These are phyloP conservation scores for Leptinotarsa tumamoca DNA, from an alignment of 2,888 invertebrate genomes.

Conservation along the genomic window DNA sequence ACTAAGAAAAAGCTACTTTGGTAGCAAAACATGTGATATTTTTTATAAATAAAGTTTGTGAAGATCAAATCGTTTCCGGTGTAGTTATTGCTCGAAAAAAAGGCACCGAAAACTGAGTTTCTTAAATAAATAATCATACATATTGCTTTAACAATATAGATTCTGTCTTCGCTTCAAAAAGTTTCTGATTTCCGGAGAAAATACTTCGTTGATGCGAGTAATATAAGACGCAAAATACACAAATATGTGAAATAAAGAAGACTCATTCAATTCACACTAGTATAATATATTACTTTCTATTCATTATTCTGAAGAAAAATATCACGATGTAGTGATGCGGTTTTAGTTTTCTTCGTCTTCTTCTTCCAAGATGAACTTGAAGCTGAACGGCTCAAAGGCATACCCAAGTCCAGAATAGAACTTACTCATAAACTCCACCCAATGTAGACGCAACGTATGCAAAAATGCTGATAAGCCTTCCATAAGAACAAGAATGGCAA, in stretches of 20 bases:
- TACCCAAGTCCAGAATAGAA: constrained; percentile 88
- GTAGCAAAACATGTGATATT: too few species aligned
- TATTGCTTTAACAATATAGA: too few species aligned
- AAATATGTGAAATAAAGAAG: neutral
- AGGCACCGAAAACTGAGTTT: too few species aligned
- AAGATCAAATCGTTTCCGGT: too few species aligned
- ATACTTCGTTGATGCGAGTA: neutral
- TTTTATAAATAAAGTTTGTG: too few species aligned
- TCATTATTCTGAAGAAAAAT: neutral
- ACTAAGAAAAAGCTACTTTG: too few species aligned
- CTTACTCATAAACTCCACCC: constrained; percentile 88
- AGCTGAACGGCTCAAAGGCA: constrained; percentile 87
- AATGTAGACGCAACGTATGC: constrained; percentile 89
- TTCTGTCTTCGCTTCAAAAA: too few species aligned
- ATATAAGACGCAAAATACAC: neutral
- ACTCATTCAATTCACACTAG: neutral
- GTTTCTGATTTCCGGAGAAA: too few species aligned
- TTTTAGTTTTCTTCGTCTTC: constrained; percentile 57
- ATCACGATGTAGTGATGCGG: too few species aligned
- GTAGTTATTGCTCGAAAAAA: too few species aligned
- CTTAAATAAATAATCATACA: too few species aligned
- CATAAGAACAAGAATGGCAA: constrained; percentile 88
- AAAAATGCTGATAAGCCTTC: constrained; percentile 92
- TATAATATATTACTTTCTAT: constrained; percentile 7
- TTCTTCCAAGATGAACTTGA: constrained; percentile 78